Evolutionary conservation across 2,888 invertebrate genomes (phyloP).

Genomic region (Melanostoma scalare): DNA sequence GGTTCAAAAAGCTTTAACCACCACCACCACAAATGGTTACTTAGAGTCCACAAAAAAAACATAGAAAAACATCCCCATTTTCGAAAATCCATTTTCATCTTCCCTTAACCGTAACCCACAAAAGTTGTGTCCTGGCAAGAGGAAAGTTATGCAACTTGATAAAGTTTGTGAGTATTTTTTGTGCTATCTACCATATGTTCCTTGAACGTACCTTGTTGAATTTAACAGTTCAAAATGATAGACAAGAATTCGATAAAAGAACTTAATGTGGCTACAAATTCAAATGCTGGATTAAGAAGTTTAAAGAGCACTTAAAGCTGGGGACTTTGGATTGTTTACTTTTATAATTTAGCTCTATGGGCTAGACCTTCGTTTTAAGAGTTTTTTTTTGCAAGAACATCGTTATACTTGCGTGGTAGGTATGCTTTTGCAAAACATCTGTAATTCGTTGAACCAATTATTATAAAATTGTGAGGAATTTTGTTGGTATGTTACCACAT

Average conservation of each 20-base stretch:
- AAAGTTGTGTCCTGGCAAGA: conserved; percentile 17
- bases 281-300: conserved; percentile 51
- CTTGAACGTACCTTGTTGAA: conserved; percentile 54
- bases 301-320: conserved; percentile 32
- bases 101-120: background rate
- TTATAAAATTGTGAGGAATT: too few relatives aligned
- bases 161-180: conserved; percentile 26
- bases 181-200: conserved; percentile 49
- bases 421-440: too few relatives aligned
- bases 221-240: conserved; percentile 30
- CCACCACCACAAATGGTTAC: background rate
- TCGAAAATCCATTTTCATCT: background rate
- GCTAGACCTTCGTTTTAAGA: too few relatives aligned
- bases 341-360: conserved; percentile 8
- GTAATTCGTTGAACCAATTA: too few relatives aligned
- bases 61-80: conserved; percentile 47
- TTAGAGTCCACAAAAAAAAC: conserved; percentile 53
- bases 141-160: conserved; percentile 55
- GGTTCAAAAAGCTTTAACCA: background rate
- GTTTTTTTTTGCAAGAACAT: background rate
- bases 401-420: too few relatives aligned
- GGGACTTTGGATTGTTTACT: conserved; percentile 18
- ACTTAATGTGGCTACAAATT: conserved; percentile 51
- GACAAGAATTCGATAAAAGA: conserved; percentile 50
- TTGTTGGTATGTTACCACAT: too few relatives aligned